A percentile compares a stretch with the other conserved stretches of the same genome.
phyloP scores from a whole-genome alignment of 2,113 vertebrate species.

The Bufo bufo region DNA sequence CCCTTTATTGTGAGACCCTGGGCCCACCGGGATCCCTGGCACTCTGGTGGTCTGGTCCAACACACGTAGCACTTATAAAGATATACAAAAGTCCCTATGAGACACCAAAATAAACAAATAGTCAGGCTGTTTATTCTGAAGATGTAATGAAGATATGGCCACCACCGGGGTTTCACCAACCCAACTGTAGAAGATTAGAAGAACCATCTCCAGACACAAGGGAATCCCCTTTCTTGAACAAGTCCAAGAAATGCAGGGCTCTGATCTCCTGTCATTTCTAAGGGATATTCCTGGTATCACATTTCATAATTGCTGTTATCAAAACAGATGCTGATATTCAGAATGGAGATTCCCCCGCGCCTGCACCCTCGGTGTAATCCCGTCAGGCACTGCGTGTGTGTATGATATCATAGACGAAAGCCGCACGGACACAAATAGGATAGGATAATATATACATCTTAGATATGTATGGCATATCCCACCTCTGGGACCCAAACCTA shows the following conservation, averaged over 20 bases:
- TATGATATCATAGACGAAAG: neutral
- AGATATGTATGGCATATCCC: too few species aligned
- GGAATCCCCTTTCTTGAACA: conserved; percentile 49
- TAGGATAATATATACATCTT: too few species aligned
- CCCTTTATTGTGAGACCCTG: neutral
- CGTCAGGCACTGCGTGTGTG: neutral
- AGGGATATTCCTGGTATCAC: conserved; percentile 34
- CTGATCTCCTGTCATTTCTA: conserved; percentile 26
- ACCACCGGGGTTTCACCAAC: neutral
- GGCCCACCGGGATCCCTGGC: neutral
- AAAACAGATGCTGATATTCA: conserved; percentile 33
- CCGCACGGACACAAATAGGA: neutral
- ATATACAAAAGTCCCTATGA: too few species aligned
- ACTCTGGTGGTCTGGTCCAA: neutral
- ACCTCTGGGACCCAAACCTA: too few species aligned
- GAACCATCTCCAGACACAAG: conserved; percentile 9
- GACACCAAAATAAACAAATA: neutral
- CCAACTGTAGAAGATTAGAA: neutral
- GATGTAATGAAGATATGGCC: neutral
- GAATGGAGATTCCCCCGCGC: neutral
- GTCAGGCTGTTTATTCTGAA: neutral
- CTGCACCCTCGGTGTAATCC: neutral
- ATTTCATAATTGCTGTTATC: conserved; percentile 46
- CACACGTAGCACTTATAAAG: neutral
- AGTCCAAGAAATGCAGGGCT: neutral